Evolutionary conservation across 2,797 vertebrate genomes (phyloP).

Genomic region (Mus spretus): DNA sequence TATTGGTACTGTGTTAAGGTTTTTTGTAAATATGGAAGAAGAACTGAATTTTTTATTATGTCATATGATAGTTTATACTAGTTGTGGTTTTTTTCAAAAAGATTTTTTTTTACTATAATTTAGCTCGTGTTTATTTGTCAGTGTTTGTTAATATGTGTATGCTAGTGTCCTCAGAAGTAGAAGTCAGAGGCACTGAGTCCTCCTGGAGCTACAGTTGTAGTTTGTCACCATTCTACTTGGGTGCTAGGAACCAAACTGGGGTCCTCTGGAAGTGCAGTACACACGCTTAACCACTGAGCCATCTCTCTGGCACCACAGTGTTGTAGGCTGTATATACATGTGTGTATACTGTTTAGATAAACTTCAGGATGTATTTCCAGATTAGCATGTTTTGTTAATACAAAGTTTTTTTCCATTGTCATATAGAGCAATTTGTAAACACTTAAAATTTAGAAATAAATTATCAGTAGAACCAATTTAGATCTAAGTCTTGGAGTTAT

Average conservation of each 20-base stretch:
- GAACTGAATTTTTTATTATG: conserved; percentile 27
- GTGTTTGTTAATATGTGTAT: not conserved
- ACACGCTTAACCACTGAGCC: not conserved
- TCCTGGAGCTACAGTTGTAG: not conserved
- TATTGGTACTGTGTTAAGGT: not conserved
- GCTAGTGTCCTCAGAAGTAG: not conserved
- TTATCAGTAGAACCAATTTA: not conserved
- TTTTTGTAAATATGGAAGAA: not conserved
- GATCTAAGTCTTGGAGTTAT: not conserved
- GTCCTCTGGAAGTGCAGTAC: not conserved
- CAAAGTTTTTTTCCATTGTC: not conserved
- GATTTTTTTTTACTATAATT: not conserved
- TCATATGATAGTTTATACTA: not conserved
- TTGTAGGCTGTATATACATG: not conserved
- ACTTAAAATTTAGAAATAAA: not conserved
- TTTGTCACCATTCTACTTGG: not conserved
- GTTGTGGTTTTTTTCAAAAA: not conserved
- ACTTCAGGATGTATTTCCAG: not conserved
- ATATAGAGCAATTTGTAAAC: conserved; percentile 31
- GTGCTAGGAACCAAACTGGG: not conserved
- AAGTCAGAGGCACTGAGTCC: not conserved
- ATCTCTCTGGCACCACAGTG: not conserved
- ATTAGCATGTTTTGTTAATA: not conserved
- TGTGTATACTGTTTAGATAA: not conserved
- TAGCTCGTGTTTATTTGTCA: not conserved